Evolutionary conservation across 2,888 invertebrate genomes (phyloP).

Genomic region (Acrobasis consociella): DNA sequence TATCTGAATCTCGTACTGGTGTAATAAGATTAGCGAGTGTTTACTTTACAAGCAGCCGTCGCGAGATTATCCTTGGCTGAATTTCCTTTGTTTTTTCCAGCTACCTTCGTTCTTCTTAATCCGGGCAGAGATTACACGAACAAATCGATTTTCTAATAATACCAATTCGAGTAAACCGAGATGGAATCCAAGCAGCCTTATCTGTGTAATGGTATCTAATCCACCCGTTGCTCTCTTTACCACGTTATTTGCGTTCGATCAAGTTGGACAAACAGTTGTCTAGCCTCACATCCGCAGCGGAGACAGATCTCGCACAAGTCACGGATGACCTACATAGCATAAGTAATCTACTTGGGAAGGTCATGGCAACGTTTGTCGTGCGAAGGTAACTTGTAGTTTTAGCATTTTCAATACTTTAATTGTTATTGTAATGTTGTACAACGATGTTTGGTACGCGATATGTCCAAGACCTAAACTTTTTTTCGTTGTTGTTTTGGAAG

Average conservation of each 20-base stretch:
- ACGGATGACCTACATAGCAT: background rate
- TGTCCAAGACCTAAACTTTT: too few relatives aligned
- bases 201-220: slow-evolving; percentile 54
- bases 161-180: slow-evolving; percentile 50
- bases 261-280: slow-evolving; percentile 43
- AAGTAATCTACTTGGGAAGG: background rate
- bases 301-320: slow-evolving; percentile 3
- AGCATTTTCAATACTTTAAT: too few relatives aligned
- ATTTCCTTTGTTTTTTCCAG: slow-evolving; percentile 59
- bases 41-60: slow-evolving; percentile 36
- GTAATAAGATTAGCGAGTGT: slow-evolving; percentile 37
- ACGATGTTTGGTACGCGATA: too few relatives aligned
- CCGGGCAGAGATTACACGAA: slow-evolving; percentile 56
- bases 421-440: too few relatives aligned
- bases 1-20: slow-evolving; percentile 34
- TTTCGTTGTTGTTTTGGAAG: too few relatives aligned
- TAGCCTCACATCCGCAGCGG: background rate
- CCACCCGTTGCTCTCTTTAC: slow-evolving; percentile 54
- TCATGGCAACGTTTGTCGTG: too few relatives aligned
- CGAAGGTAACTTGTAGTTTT: too few relatives aligned
- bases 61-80: slow-evolving; percentile 40
- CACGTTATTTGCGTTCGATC: slow-evolving; percentile 61
- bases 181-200: slow-evolving; percentile 57
- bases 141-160: slow-evolving; percentile 61
- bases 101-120: slow-evolving; percentile 52